phyloP scores from a whole-genome alignment of 2,888 invertebrate species.

The Nineta flava region DNA sequence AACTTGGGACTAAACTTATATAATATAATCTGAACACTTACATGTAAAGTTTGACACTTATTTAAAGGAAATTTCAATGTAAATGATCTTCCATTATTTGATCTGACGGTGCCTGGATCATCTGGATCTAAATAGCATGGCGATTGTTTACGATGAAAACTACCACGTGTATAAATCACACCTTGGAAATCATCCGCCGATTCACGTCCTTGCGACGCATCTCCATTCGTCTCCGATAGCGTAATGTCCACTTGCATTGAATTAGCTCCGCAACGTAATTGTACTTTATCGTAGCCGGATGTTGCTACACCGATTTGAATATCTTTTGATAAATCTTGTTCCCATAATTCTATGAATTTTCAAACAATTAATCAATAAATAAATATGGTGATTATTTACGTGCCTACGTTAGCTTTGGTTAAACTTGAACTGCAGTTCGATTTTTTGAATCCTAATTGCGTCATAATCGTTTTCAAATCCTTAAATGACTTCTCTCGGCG shows the following conservation, averaged over 20 bases:
- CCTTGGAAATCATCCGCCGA: slow-evolving; percentile 31
- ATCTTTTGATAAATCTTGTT: slow-evolving; percentile 35
- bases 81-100: slow-evolving; percentile 27
- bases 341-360: slow-evolving; percentile 24
- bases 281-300: slow-evolving; percentile 37
- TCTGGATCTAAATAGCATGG: slow-evolving; percentile 39
- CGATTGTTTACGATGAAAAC: slow-evolving; percentile 35
- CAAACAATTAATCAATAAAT: no score
- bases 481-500: no score
- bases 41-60: slow-evolving; percentile 36
- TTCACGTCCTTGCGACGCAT: slow-evolving; percentile 33
- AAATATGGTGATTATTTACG: no score
- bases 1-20: no score
- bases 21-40: slow-evolving; percentile 13
- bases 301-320: slow-evolving; percentile 39
- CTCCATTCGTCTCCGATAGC: slow-evolving; percentile 12
- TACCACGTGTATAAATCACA: slow-evolving; percentile 45
- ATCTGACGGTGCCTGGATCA: slow-evolving; percentile 16
- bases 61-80: slow-evolving; percentile 37
- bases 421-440: no score
- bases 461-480: no score
- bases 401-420: no score
- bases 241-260: slow-evolving; percentile 30
- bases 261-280: slow-evolving; percentile 37
- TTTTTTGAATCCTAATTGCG: no score